Evolutionary conservation across 35 echinoderm and acorn worm genomes (phyloP), one percentile per base, ranked within the genome.

Genomic region (Strongylocentrotus purpuratus): DNA sequence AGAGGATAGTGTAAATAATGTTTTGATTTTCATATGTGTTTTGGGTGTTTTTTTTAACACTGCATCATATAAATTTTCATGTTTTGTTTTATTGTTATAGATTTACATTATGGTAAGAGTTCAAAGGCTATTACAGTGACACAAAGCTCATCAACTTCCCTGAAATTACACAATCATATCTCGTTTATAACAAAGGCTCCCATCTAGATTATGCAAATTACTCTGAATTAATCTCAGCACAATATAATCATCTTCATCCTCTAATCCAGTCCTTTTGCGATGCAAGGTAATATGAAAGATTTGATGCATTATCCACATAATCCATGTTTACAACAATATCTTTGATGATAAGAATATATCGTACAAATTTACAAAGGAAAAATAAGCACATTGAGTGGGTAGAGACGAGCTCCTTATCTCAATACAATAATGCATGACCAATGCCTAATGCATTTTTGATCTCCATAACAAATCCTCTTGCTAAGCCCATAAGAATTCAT

Each of bases 401-500:
- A 18, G 25, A 18, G 61, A 28, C 25, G 20, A 70, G 61, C 22
- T 70, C 25, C 61, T 70, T 70, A 70, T 70, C 61, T 4, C 13
- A 12, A 50, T 70, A 18, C 61, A 2, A 70, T 70, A 70, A 70
- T 70, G 61, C 61, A 22, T 70, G 61, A 70, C 61, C 61, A 70
- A 70, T 70, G 25, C 61, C 61, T 70, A 70, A 70, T 70, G 61
- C 61, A 88, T 88, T 88, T 46, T 35, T 35, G 32, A 88, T 88
- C 45, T 88, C 45, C 32, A 88, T 35, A 88, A 88, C 45, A 33
- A 18, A 46, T 35, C 12, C 45, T 31, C 45, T 18, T 33, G 32
- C 32, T 88, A 88, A 88, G 45, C 45, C 87, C 87, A 35, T 88
- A 33, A 88, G 87, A n/a, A n/a, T n/a, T n/a, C n/a, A n/a, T n/a